phyloP scores from a whole-genome alignment of 2,797 vertebrate genomes.

The Catostomus latipinnis region DNA sequence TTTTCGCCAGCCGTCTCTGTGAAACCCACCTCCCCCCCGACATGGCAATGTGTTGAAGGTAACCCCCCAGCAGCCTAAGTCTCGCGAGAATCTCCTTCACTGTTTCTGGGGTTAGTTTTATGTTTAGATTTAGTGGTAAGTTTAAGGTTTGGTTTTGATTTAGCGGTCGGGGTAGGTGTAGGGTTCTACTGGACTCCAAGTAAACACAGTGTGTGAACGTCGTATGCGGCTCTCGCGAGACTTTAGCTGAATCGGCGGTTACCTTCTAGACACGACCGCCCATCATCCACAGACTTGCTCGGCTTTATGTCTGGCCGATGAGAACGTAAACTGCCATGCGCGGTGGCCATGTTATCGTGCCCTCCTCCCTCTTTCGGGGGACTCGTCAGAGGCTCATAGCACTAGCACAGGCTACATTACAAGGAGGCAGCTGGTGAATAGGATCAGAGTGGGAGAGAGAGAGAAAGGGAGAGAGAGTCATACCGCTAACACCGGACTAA shows the following conservation, averaged over 20 bases:
- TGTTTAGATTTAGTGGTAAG: no score
- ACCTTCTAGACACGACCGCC: conserved; percentile 36
- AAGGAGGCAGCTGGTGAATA: conserved; percentile 69
- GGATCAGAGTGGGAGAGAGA: conserved; percentile 57
- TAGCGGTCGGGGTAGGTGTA: no score
- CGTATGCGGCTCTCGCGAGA: no score
- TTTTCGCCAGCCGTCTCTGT: conserved; percentile 22
- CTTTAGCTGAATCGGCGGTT: no score
- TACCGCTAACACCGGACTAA: conserved; percentile 77
- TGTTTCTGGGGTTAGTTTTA: no score
- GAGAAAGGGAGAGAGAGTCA: conserved; percentile 64
- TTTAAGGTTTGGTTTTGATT: no score
- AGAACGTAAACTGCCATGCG: conserved; percentile 80
- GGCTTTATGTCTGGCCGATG: conserved; percentile 87
- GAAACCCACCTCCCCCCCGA: neutral
- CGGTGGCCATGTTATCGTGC: conserved; percentile 88
- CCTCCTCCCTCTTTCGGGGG: conserved; percentile 74
- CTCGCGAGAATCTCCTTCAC: no score
- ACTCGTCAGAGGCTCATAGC: conserved; percentile 76
- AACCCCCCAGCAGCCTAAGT: no score
- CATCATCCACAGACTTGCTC: conserved; percentile 38
- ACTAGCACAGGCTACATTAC: conserved; percentile 70
- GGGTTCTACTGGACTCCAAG: no score
- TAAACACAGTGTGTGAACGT: no score
- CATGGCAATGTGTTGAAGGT: no score